These are phyloP conservation scores for Onychorhynchus coronatus DNA, from an alignment of 2,113 vertebrate genomes.

Conservation along the genomic window DNA sequence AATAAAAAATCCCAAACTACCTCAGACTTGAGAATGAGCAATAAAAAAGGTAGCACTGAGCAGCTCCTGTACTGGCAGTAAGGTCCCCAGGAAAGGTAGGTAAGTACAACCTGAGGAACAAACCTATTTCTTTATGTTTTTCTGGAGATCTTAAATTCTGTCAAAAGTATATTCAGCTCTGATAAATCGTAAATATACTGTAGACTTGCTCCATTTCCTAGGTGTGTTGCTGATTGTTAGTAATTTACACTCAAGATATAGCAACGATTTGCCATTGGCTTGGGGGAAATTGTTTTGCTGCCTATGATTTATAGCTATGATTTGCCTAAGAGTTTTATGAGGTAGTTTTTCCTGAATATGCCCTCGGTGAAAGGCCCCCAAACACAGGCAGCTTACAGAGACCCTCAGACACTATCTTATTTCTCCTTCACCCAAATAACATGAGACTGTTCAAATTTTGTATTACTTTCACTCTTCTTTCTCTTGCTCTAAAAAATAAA, in stretches of 20 bases:
- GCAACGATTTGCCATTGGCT: constrained; percentile 70
- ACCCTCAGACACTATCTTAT: constrained; percentile 39
- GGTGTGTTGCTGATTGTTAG: constrained; percentile 69
- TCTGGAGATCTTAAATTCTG: constrained; percentile 64
- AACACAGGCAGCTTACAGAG: constrained; percentile 29
- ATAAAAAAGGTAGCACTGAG: constrained; percentile 44
- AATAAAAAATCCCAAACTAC: not conserved
- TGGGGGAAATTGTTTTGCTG: constrained; percentile 68
- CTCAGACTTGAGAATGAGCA: constrained; percentile 16
- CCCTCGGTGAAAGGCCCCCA: constrained; percentile 57
- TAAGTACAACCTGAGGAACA: constrained; percentile 52
- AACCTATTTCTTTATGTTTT: constrained; percentile 63
- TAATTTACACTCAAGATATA: constrained; percentile 70
- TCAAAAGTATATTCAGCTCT: constrained; percentile 60
- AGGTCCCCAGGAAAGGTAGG: constrained; percentile 17
- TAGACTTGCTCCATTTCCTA: constrained; percentile 67
- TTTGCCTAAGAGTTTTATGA: constrained; percentile 72
- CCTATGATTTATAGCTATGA: constrained; percentile 68
- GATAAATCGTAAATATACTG: constrained; percentile 68
- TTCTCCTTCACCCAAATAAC: constrained; percentile 49
- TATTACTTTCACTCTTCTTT: not conserved
- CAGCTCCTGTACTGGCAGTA: constrained; percentile 3
- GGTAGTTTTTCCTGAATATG: constrained; percentile 67
- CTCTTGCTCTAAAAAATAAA: not conserved
- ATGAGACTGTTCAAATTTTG: not conserved